Base-by-base conservation (phyloP, 2,113 vertebrate genomes). In the Planiliza haematocheilus region DNA sequence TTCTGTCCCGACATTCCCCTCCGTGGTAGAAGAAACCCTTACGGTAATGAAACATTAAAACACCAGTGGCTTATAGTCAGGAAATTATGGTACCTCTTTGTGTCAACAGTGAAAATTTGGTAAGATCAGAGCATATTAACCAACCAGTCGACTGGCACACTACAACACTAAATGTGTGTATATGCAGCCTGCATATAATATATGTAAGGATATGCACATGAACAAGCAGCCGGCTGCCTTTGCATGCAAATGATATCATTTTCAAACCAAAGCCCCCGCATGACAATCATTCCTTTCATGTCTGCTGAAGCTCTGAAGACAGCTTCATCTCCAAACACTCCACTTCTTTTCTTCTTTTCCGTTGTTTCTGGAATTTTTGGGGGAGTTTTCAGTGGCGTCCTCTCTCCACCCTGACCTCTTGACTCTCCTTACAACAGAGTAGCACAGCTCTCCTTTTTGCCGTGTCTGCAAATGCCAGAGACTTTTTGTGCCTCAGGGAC, bases 381-480 rank as follows among this genome's bases (percentile, higher is more conserved):
- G 21, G 36, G 71, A 14, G 46, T 62, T 76, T 63, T 43, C 20
- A 2, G 64, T 36, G 50, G 17, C 17, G n/a, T 68, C 39, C 10
- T 5, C n/a, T 0, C 20, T 62, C 21, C 18, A 11, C 62, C 55
- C 55, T 73, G 77, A 78, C 74, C 70, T 55, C 38, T 34, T 67
- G 55, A 86, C 74, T 77, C 66, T 51, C 38, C 10, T 59, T 42
- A 52, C 59, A 37, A 45, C 48, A 41, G 37, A 13, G 63, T 38
- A 34, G 45, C 74, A 37, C 59, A 11, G 51, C 36, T 11, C 36
- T 75, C 45, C 20, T 72, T 18, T 48, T 70, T 12, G 48, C 39
- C 74, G 77, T 67, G 63, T 88, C 67, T 74, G 70, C 69, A 85
- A 83, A 86, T 85, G 71, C 62, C 78, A 86, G 58, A 69, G 49